Evolutionary conservation across 2,113 vertebrate species (phyloP).

Genomic region (Lutjanus erythropterus): DNA sequence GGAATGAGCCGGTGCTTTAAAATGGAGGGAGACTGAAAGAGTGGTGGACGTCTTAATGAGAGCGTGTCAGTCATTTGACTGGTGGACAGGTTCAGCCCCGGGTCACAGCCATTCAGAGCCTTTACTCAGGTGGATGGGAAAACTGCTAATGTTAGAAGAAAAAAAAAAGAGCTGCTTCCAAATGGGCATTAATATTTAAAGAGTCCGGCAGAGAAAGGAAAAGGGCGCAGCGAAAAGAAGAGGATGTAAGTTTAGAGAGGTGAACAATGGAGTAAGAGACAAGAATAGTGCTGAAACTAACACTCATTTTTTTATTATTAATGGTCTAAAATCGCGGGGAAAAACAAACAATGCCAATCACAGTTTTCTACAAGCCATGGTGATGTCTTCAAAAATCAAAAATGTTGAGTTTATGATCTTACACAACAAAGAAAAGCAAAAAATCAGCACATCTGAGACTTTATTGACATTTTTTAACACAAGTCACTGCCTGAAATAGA

Average conservation of each 20-base stretch:
- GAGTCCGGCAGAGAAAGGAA: not conserved
- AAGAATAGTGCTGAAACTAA: not conserved
- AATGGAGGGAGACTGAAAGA: slow-evolving; percentile 39
- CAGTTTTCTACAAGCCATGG: not conserved
- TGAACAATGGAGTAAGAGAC: not conserved
- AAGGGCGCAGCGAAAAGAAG: not conserved
- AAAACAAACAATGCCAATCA: not conserved
- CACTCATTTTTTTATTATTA: not conserved
- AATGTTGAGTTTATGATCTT: not conserved
- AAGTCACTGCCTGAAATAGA: too few relatives aligned
- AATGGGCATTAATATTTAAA: slow-evolving; percentile 16
- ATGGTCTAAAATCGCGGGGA: not conserved
- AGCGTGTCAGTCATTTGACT: slow-evolving; percentile 10
- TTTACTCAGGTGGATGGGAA: slow-evolving; percentile 8
- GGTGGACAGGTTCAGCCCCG: slow-evolving; percentile 35
- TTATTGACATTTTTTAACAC: not conserved
- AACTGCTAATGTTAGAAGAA: slow-evolving; percentile 24
- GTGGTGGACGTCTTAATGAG: slow-evolving; percentile 27
- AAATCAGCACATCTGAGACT: not conserved
- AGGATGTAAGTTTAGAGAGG: not conserved
- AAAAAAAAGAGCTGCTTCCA: slow-evolving; percentile 27
- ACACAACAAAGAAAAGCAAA: not conserved
- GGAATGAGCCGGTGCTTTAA: slow-evolving; percentile 15
- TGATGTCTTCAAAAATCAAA: not conserved
- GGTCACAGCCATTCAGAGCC: slow-evolving; percentile 22